phyloP scores from a whole-genome alignment of 2,888 invertebrate species.

The Pseudanteris insignis region DNA sequence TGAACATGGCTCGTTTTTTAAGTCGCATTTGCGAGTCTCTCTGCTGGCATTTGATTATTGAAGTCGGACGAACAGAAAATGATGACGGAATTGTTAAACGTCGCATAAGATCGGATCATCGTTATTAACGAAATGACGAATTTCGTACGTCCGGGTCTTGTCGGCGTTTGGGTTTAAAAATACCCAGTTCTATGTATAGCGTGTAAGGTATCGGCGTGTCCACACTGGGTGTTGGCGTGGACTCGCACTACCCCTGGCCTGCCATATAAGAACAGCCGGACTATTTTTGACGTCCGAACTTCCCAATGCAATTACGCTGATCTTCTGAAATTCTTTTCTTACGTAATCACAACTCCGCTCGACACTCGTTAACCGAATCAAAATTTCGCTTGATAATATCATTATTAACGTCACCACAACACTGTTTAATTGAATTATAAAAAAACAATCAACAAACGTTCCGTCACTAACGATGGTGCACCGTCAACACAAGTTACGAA shows the following conservation, averaged over 20 bases:
- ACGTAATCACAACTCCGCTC: constrained; percentile 29
- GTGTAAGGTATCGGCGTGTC: constrained; percentile 33
- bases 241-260: constrained; percentile 62
- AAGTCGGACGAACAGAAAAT: too few relatives aligned
- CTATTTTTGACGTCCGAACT: constrained; percentile 61
- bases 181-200: constrained; percentile 59
- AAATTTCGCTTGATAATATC: too few relatives aligned
- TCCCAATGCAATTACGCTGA: constrained; percentile 48
- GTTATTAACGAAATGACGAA: constrained; percentile 11
- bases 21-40: too few relatives aligned
- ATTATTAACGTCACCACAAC: constrained; percentile 11
- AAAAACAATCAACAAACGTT: background rate
- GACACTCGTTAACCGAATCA: background rate
- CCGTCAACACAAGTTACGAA: constrained; percentile 10
- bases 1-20: too few relatives aligned
- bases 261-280: constrained; percentile 64
- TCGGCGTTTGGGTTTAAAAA: constrained; percentile 56
- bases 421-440: constrained; percentile 1
- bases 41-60: too few relatives aligned
- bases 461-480: constrained; percentile 13
- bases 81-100: too few relatives aligned
- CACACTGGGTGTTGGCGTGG: constrained; percentile 48
- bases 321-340: constrained; percentile 31
- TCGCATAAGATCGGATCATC: too few relatives aligned
- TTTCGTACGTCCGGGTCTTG: constrained; percentile 35